Base-by-base conservation (phyloP, 35 echinoderm and acorn worm species). In the Apostichopus japonicus region DNA sequence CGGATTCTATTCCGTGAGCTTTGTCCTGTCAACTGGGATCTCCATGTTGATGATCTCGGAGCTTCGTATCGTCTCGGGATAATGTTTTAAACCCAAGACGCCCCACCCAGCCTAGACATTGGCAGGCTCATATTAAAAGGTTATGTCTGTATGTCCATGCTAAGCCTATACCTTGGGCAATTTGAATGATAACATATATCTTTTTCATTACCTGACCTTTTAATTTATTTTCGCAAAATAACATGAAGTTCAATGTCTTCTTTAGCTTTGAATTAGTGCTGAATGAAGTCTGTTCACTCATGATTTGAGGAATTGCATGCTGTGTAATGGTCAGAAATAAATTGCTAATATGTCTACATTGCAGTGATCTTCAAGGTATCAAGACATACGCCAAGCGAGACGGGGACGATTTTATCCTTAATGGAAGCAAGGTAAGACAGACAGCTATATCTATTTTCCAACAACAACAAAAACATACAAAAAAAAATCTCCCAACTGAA, bases 341-440 rank as follows among this genome's bases (percentile, higher is more conserved):
- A 13, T 80, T 80, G 13, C 5, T 80, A 67, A 65, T 5, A 13
- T 65, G 13, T 80, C 22, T 58, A 44, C 13, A 9, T 80, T 80
- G 17, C 53, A 94, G 92, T 94, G 92, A 94, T 59, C 81, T 94
- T 22, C 92, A 94, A 59, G 92, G 92, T 11, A 90, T 94, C 25
- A 90, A 88, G 54, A 94, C 92, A 14, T 53, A 90, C 65, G 92
- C 92, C 8, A 94, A 88, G 54, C 90, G 80, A 70, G 92, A 94
- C 86, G 92, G 92, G 13, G 92, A 94, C 17, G 92, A 94, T 55
- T 94, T 73, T 65, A 94, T 94, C 63, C 65, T 94, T 9, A 94
- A 89, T 79, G 92, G 92, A 90, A 94, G 92, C 56, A 94, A 94
- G 86, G 92, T 94, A 27, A 10, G 79, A 44, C 33, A 44, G 33